These are phyloP conservation scores for Augochlorella aurata DNA, from an alignment of 2,888 invertebrate species.

Conservation along the genomic window DNA sequence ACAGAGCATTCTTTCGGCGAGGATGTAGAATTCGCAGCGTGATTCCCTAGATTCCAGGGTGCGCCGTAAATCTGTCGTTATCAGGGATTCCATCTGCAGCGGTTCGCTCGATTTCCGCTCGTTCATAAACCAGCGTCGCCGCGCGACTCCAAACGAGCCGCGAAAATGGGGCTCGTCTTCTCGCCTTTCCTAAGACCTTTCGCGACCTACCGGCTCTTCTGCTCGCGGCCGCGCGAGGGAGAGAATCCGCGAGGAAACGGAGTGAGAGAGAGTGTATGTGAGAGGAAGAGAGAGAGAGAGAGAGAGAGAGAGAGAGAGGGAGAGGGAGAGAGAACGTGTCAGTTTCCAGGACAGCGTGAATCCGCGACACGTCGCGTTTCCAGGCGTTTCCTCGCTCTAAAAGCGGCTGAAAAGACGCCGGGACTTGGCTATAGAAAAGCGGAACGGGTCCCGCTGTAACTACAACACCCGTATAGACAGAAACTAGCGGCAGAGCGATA, in stretches of 20 bases:
- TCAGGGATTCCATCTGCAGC: slow-evolving; percentile 10
- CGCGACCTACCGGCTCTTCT: too few relatives aligned
- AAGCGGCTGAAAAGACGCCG: slow-evolving; percentile 42
- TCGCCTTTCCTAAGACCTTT: slow-evolving; percentile 43
- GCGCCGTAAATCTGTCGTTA: not conserved
- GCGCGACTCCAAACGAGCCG: slow-evolving; percentile 25
- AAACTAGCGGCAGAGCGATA: slow-evolving; percentile 41
- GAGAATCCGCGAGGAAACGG: not conserved
- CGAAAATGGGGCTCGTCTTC: slow-evolving; percentile 13
- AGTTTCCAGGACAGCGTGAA: slow-evolving; percentile 10
- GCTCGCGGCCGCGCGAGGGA: too few relatives aligned
- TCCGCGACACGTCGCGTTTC: slow-evolving; percentile 36
- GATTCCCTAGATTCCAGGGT: not conserved
- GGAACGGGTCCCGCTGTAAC: slow-evolving; percentile 20
- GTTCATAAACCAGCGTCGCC: not conserved
- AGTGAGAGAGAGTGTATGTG: too few relatives aligned
- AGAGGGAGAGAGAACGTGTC: not conserved
- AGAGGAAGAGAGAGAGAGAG: too few relatives aligned
- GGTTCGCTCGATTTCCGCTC: not conserved
- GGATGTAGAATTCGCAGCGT: too few relatives aligned
- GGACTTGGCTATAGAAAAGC: slow-evolving; percentile 10
- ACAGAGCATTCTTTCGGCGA: too few relatives aligned
- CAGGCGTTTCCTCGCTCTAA: slow-evolving; percentile 23
- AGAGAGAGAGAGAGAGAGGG: too few relatives aligned
- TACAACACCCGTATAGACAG: slow-evolving; percentile 10